phyloP scores from a whole-genome alignment of 1,140 invertebrate genomes.

The Glossosoma conforme region DNA sequence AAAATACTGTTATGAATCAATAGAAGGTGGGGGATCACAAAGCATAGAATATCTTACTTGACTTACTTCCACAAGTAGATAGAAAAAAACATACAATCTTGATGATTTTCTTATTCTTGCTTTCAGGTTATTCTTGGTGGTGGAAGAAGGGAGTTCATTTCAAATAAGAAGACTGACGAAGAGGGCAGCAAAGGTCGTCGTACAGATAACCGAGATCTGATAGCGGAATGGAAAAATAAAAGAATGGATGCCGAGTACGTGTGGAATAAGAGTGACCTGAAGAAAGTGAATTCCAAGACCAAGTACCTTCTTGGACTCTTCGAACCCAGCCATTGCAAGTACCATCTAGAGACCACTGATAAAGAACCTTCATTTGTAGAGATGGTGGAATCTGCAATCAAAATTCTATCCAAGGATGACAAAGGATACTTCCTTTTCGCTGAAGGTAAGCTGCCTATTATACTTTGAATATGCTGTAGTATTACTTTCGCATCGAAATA shows the following conservation, averaged over 20 bases:
- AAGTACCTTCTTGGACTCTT: constrained; percentile 50
- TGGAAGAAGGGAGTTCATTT: constrained; percentile 65
- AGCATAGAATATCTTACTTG: too few species aligned
- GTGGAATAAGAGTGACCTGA: constrained; percentile 54
- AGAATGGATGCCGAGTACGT: constrained; percentile 52
- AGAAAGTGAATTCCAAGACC: constrained; percentile 34
- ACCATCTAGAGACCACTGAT: constrained; percentile 52
- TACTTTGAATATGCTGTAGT: too few species aligned
- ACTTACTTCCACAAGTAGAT: too few species aligned
- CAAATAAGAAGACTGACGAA: constrained; percentile 50
- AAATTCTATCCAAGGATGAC: constrained; percentile 61
- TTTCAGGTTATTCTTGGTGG: constrained; percentile 67
- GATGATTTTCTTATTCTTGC: constrained; percentile 12
- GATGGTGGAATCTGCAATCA: constrained; percentile 77
- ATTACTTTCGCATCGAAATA: too few species aligned
- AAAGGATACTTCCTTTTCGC: constrained; percentile 69
- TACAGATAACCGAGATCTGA: constrained; percentile 46
- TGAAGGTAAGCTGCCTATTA: too few species aligned
- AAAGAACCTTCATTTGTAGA: constrained; percentile 64
- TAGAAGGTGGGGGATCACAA: too few species aligned
- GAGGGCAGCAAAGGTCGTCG: constrained; percentile 48
- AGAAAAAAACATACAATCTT: too few species aligned
- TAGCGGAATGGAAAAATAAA: constrained; percentile 47
- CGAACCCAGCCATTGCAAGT: constrained; percentile 48
- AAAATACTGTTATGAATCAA: too few species aligned